Conservation (phyloP, 2,797 vertebrate genomes). For the Gymnopithys bicolor region DNA sequence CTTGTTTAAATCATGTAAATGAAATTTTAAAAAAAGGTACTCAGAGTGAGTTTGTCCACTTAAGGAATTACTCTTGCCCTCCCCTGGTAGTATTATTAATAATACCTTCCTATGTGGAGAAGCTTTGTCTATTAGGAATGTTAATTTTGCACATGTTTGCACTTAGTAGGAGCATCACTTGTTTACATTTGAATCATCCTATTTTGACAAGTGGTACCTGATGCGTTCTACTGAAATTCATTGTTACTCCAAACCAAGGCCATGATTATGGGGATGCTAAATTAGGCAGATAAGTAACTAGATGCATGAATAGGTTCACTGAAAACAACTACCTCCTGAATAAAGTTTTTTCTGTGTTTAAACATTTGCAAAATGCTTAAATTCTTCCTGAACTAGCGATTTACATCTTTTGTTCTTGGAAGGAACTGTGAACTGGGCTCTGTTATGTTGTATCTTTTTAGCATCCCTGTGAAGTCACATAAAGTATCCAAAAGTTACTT, state of each 20-base stretch:
- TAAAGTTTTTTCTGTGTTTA: not conserved
- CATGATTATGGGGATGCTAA: not conserved
- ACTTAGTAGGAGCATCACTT: not conserved
- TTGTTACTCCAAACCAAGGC: not conserved
- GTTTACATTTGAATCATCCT: constrained; percentile 5
- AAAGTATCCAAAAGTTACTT: not conserved
- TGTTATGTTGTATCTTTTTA: not conserved
- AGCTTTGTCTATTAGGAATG: not conserved
- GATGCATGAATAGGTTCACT: not conserved
- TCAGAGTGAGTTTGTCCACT: not conserved
- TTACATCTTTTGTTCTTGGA: not conserved
- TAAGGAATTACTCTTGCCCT: not conserved
- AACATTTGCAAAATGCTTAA: not conserved
- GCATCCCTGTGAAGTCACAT: not conserved
- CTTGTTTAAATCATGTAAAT: not conserved
- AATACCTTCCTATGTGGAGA: not conserved
- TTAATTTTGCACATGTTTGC: constrained; percentile 2
- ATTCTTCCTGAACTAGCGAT: not conserved
- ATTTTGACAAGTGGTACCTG: not conserved
- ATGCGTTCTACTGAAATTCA: not conserved
- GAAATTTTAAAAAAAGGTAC: not conserved
- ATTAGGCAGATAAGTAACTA: constrained; percentile 7
- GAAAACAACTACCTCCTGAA: not conserved
- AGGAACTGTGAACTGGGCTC: not conserved
- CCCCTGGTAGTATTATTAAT: not conserved